Percentiles rank a stretch among this genome's conserved stretches.
These are phyloP conservation scores for Eudorcas thomsonii DNA, from an alignment of 2,113 vertebrate species.

Conservation along the genomic window DNA sequence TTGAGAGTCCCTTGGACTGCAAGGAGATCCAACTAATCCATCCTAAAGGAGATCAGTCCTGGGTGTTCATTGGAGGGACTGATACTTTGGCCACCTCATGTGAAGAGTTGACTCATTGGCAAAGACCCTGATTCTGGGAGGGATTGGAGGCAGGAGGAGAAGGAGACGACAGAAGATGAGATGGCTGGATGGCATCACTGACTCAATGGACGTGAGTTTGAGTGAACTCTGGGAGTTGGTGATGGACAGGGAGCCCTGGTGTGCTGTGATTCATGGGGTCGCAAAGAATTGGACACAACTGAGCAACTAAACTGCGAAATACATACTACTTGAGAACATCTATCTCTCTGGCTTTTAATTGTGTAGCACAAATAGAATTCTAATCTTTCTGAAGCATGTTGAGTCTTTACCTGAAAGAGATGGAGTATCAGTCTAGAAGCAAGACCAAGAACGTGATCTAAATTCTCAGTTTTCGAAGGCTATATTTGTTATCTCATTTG, in stretches of 20 bases:
- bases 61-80: too few species aligned
- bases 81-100: too few species aligned
- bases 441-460: neutral
- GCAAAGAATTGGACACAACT: rapidly evolving
- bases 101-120: too few species aligned
- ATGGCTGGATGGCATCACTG: too few species aligned
- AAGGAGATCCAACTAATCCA: too few species aligned
- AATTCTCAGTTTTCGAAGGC: neutral
- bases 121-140: too few species aligned
- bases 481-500: neutral
- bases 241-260: neutral
- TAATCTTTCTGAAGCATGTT: neutral
- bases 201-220: too few species aligned
- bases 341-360: neutral
- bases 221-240: too few species aligned
- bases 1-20: too few species aligned
- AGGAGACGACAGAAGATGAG: too few species aligned
- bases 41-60: too few species aligned
- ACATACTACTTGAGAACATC: neutral
- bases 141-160: rapidly evolving
- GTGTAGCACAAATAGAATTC: neutral
- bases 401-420: neutral
- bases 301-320: neutral
- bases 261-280: rapidly evolving
- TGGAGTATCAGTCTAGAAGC: neutral